Conservation (phyloP, 2,888 invertebrate species). For the Nomada flava region DNA sequence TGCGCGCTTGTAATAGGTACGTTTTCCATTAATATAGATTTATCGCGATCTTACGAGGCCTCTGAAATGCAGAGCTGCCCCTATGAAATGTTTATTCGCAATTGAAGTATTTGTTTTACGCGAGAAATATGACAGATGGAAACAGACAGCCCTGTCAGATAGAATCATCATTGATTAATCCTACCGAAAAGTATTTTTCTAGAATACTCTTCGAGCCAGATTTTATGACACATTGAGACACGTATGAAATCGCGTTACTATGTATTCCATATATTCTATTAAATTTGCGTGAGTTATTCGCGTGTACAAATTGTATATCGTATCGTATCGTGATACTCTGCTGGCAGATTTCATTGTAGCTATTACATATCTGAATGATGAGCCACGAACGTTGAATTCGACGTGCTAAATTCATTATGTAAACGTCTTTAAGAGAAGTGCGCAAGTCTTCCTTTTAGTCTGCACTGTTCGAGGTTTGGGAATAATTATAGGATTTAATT, state of each 20-base stretch:
- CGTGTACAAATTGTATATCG: slow-evolving; percentile 53
- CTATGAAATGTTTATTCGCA: neutral
- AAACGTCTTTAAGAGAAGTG: slow-evolving; percentile 37
- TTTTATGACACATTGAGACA: slow-evolving; percentile 52
- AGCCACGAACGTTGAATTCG: slow-evolving; percentile 22
- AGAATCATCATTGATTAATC: slow-evolving; percentile 44
- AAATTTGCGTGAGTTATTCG: slow-evolving; percentile 53
- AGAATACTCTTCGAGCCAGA: slow-evolving; percentile 70
- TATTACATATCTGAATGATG: slow-evolving; percentile 15
- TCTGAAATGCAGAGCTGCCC: slow-evolving; percentile 25
- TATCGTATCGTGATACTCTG: slow-evolving; percentile 51
- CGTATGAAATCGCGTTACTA: slow-evolving; percentile 65
- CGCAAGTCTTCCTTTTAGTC: slow-evolving; percentile 69
- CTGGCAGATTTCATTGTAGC: slow-evolving; percentile 61
- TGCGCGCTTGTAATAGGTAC: slow-evolving; percentile 62
- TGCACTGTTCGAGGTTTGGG: slow-evolving; percentile 47
- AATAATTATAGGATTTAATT: slow-evolving; percentile 26
- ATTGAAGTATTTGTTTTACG: neutral
- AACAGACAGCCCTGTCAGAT: slow-evolving; percentile 13
- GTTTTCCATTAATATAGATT: slow-evolving; percentile 44
- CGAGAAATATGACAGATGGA: neutral
- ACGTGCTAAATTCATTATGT: slow-evolving; percentile 27
- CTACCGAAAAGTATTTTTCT: slow-evolving; percentile 75
- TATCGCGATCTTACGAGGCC: slow-evolving; percentile 6
- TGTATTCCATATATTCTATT: slow-evolving; percentile 63